Conservation (phyloP, 2,797 vertebrate species). For the Cephalopachus bancanus region DNA sequence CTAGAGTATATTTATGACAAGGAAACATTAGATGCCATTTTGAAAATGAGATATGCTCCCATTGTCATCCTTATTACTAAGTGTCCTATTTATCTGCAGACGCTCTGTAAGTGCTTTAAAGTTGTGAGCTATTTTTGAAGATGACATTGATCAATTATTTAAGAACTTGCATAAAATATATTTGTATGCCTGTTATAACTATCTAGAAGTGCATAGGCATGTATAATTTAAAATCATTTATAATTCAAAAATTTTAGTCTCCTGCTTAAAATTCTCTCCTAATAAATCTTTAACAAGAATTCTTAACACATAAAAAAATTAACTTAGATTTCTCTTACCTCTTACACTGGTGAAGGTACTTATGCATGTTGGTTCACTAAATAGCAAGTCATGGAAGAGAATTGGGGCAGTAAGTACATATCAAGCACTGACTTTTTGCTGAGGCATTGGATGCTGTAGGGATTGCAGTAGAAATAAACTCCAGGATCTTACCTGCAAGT, state of each 20-base stretch:
- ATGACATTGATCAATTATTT: constrained; percentile 54
- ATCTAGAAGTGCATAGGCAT: neutral
- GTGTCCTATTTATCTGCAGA: neutral
- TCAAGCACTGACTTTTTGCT: neutral
- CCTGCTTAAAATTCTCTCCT: neutral
- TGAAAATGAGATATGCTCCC: constrained; percentile 26
- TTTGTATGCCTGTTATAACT: neutral
- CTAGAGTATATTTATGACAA: constrained; percentile 19
- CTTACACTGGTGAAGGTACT: neutral
- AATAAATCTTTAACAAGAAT: neutral
- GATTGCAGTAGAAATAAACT: neutral
- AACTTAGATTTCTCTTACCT: neutral
- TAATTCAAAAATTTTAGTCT: constrained; percentile 29
- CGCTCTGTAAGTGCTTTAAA: neutral
- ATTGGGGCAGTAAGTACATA: neutral
- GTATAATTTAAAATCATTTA: constrained; percentile 46
- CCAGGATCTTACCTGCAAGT: neutral
- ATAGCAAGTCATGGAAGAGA: neutral
- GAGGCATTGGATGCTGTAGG: neutral
- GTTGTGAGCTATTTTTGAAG: constrained; percentile 37
- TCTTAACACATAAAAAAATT: neutral
- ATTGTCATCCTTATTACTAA: constrained; percentile 35
- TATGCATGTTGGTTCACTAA: neutral
- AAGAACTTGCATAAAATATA: constrained; percentile 54
- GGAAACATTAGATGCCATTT: constrained; percentile 13